phyloP scores from a whole-genome alignment of 2,113 vertebrate genomes.

The Verasper variegatus region DNA sequence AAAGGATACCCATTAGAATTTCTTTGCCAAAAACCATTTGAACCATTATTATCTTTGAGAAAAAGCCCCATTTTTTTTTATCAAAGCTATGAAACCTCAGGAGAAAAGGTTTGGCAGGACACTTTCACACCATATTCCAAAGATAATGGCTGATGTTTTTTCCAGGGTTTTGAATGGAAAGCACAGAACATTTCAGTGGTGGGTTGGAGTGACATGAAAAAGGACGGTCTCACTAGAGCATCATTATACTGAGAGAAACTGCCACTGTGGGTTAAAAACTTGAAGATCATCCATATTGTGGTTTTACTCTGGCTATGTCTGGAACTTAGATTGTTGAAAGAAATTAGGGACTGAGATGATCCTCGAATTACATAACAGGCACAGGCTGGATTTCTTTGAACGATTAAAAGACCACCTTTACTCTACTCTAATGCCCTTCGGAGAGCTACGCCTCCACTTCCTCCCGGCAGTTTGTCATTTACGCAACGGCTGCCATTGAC shows the following conservation, averaged over 20 bases:
- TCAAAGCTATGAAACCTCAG: slow-evolving; percentile 12
- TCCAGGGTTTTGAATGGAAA: slow-evolving; percentile 47
- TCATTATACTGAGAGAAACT: slow-evolving; percentile 14
- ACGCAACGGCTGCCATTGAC: slow-evolving; percentile 50
- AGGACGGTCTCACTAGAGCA: neutral
- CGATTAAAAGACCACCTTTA: neutral
- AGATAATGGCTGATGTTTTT: slow-evolving; percentile 23
- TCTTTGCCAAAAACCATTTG: neutral
- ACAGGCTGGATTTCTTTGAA: neutral
- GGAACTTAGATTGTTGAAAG: neutral
- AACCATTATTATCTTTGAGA: slow-evolving; percentile 3
- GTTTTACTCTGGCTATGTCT: slow-evolving; percentile 11
- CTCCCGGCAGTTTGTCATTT: slow-evolving; percentile 19
- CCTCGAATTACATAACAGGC: neutral
- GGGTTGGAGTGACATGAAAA: slow-evolving; percentile 35
- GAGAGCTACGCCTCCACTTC: neutral
- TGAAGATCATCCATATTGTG: slow-evolving; percentile 20
- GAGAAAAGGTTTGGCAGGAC: neutral
- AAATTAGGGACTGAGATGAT: neutral
- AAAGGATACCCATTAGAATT: neutral
- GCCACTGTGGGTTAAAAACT: slow-evolving; percentile 5
- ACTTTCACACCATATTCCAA: slow-evolving; percentile 10
- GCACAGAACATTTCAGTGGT: slow-evolving; percentile 20
- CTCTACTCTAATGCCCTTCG: neutral
- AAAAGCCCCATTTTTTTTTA: neutral